Evolutionary conservation across 2,888 invertebrate species (phyloP), one percentile per base, ranked within the genome.

Genomic region (Hipparchia sbordonii): DNA sequence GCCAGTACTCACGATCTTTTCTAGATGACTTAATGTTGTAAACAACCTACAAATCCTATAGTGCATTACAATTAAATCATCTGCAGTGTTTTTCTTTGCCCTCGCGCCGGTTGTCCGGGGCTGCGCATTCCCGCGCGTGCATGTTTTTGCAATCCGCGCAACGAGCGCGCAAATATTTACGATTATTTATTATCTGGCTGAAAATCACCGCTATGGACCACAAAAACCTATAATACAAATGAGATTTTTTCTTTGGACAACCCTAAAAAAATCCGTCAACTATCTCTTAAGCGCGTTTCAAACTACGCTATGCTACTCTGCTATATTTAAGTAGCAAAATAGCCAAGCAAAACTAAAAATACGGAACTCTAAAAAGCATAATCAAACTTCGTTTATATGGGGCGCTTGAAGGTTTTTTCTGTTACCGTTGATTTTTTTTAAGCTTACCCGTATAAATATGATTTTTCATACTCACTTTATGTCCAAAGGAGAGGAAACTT

Each of bases 151-250:
- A 60, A 39, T 65, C 61, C 68, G 54, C 81, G 74, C 79, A 80
- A 74, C 79, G 87, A 87, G 85, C 85, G 84, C 81, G 87, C 86
- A 86, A 85, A 87, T 84, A 81, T 85, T 84, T 84, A 82, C 79
- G 76, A 77, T 78, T 79, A 81, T 79, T 79, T 80, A 80, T 80
- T 78, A 79, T 77, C 77, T 76, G 77, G 76, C 76, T 77, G 75
- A 72, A 79, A 79, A 79, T 78, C 78, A 76, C 77, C 72, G 77
- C 75, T 74, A 33, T 33, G n/a, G 8, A 8, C n/a, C 23, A 51
- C 60, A 60, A 51, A 60, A 48, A 68, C 33, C 57, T 57, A 23
- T 23, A 23, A 57, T 57, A 8, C 23, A 57, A 57, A 57, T 9
- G 57, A 23, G 13, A 7, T 23, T 23, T 23, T 54, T 57, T 23